These are phyloP conservation scores for Drosophila takahashii DNA, from an alignment of 1,140 invertebrate genomes.

Conservation along the genomic window DNA sequence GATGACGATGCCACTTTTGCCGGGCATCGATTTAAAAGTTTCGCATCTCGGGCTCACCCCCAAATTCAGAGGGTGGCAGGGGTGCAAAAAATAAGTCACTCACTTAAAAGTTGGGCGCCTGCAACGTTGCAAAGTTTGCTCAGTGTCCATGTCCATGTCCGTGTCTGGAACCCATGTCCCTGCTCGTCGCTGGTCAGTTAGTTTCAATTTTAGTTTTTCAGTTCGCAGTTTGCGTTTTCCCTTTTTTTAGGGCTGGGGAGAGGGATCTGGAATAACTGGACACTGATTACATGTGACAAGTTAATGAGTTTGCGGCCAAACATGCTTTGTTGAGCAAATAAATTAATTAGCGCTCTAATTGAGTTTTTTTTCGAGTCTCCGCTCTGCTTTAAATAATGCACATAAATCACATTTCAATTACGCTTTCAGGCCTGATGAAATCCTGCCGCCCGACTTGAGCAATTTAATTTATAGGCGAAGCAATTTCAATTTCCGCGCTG, in stretches of 20 bases:
- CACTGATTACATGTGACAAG: slow-evolving; percentile 82
- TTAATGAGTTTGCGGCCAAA: slow-evolving; percentile 82
- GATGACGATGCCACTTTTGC: slow-evolving; percentile 61
- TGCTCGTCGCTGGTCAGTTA: slow-evolving; percentile 68
- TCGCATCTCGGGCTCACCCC: slow-evolving; percentile 18
- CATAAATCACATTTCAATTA: slow-evolving; percentile 68
- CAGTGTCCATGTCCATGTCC: slow-evolving; percentile 45
- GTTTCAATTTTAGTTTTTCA: slow-evolving; percentile 82
- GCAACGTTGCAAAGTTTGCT: slow-evolving; percentile 78
- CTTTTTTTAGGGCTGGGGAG: slow-evolving; percentile 15
- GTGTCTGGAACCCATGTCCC: slow-evolving; percentile 41
- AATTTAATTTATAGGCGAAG: slow-evolving; percentile 51
- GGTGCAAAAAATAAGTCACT: slow-evolving; percentile 76
- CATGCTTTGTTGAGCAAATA: slow-evolving; percentile 80
- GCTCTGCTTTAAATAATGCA: slow-evolving; percentile 53
- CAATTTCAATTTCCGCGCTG: slow-evolving; percentile 44
- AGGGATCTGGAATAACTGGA: slow-evolving; percentile 35
- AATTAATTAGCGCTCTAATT: slow-evolving; percentile 81
- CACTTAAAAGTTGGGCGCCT: slow-evolving; percentile 77
- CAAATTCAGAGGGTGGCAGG: slow-evolving; percentile 15
- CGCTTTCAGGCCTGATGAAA: slow-evolving; percentile 20
- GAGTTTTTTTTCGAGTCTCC: slow-evolving; percentile 56
- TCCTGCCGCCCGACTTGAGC: slow-evolving; percentile 42
- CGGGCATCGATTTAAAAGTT: slow-evolving; percentile 67
- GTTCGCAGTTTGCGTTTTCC: slow-evolving; percentile 39